Percentiles rank a stretch among this genome's conserved stretches.
Evolutionary conservation across 2,797 vertebrate genomes (phyloP).

Genomic region (Hephaestus fuliginosus): DNA sequence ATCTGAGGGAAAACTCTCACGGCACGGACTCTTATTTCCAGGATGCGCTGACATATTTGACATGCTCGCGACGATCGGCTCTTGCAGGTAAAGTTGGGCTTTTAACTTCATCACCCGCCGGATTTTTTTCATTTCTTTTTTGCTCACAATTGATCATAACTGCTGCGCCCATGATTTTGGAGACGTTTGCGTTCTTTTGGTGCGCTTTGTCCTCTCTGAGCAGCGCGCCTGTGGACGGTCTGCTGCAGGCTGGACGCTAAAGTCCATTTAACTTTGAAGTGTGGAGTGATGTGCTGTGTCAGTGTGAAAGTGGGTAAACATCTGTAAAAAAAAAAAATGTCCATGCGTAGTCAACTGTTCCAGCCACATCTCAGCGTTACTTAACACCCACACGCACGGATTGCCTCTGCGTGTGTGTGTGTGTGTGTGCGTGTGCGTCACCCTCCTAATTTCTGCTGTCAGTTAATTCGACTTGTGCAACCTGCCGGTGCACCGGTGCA

Average conservation of each 20-base stretch:
- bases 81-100: slow-evolving; percentile 78
- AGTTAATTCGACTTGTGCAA: slow-evolving; percentile 34
- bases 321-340: neutral
- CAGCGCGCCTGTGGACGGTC: slow-evolving; percentile 25
- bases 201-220: slow-evolving; percentile 23
- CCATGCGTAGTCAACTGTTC: neutral
- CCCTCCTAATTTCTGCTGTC: slow-evolving; percentile 39
- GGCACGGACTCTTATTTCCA: slow-evolving; percentile 57
- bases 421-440: neutral
- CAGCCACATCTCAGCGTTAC: slow-evolving; percentile 16
- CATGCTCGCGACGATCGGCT: slow-evolving; percentile 54
- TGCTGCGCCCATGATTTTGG: slow-evolving; percentile 4
- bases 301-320: neutral
- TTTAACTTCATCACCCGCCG: slow-evolving; percentile 32
- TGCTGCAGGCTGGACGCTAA: neutral
- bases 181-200: slow-evolving; percentile 1
- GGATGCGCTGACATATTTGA: slow-evolving; percentile 57
- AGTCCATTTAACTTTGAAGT: slow-evolving; percentile 63
- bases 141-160: neutral
- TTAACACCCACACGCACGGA: slow-evolving; percentile 28
- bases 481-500: slow-evolving; percentile 36
- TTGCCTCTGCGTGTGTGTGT: neutral
- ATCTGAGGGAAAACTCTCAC: slow-evolving; percentile 38
- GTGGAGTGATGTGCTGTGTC: neutral
- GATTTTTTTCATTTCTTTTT: neutral